A percentile compares a stretch with the other conserved stretches of the same genome.
phyloP scores from a whole-genome alignment of 2,888 invertebrate species.

The Agonopterix heracliana region DNA sequence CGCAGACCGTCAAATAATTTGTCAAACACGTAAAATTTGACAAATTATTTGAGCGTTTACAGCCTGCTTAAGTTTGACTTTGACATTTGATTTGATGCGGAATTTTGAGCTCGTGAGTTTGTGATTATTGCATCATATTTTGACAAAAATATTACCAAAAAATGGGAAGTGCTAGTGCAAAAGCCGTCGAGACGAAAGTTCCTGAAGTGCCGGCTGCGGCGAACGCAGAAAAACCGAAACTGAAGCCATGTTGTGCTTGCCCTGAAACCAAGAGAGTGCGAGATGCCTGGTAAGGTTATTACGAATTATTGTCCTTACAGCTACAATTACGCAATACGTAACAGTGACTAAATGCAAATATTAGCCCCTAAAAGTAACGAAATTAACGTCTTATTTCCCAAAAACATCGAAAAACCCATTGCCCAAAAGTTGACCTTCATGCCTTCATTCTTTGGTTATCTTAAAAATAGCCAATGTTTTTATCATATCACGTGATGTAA shows the following conservation, averaged over 20 bases:
- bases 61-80: too few species aligned
- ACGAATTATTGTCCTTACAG: slow-evolving; percentile 17
- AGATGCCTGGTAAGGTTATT: slow-evolving; percentile 89
- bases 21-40: too few species aligned
- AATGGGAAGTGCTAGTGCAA: slow-evolving; percentile 68
- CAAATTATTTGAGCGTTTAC: too few species aligned
- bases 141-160: slow-evolving; percentile 8
- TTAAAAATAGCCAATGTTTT: too few species aligned
- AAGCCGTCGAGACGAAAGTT: slow-evolving; percentile 53
- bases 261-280: slow-evolving; percentile 94
- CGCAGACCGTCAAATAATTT: too few species aligned
- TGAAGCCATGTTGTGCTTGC: slow-evolving; percentile 98
- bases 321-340: slow-evolving; percentile 73
- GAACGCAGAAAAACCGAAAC: slow-evolving; percentile 80
- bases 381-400: background rate
- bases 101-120: background rate
- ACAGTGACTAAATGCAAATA: background rate
- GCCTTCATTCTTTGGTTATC: background rate
- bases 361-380: background rate
- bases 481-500: too few species aligned
- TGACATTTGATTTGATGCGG: background rate
- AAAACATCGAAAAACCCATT: background rate
- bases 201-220: slow-evolving; percentile 41
- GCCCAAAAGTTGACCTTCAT: background rate
- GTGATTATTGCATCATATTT: slow-evolving; percentile 6